Base-by-base conservation (phyloP, 2,797 vertebrate species). In the Gymnoscopelus braueri region DNA sequence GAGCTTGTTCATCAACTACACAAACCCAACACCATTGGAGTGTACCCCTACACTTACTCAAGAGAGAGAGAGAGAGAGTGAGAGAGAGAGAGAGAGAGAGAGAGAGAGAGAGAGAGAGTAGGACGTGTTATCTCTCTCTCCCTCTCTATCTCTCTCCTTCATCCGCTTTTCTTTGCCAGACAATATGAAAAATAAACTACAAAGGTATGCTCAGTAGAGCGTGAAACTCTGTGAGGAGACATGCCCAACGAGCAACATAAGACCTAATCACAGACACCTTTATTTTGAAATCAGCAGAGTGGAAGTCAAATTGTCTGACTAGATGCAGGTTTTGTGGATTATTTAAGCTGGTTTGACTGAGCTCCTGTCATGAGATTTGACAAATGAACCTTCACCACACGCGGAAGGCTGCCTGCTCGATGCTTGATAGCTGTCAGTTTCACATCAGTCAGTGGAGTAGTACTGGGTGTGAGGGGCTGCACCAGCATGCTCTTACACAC, bases 21-120 rank as follows among this genome's bases (percentile, higher is more conserved):
- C 23, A 32, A 67, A 53, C 39, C 29, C 24, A 54, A 29, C 32
- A 69, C 63, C 50, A 26, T 19, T 64, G 15, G 49, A 57, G 35
- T 48, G 1, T 14, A 32, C 49, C n/a, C 52, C 62, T 47, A 59
- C 53, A 61, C 51, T 47, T 58, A 75, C 63, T 69, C 77, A n/a
- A 19, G 19, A 19, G 19, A 19, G 19, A 19, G 19, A 19, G 19
- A 19, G 19, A 19, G 19, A 19, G 19, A 19, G 23, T 52, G 26
- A 29, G 26, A 29, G 9, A 19, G 19, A 19, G 19, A 19, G 19
- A 19, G 19, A 19, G 19, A 19, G 19, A 19, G 19, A 19, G 19
- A 19, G 23, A 63, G 26, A 29, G 26, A 29, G 9, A 44, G 39
- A 44, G 39, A 9, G 8, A 44, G 5, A 6, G 32, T 5, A 7